Evolutionary conservation across 2,888 invertebrate genomes (phyloP), one percentile per base, ranked within the genome.

Genomic region (Caradrina kadenii): DNA sequence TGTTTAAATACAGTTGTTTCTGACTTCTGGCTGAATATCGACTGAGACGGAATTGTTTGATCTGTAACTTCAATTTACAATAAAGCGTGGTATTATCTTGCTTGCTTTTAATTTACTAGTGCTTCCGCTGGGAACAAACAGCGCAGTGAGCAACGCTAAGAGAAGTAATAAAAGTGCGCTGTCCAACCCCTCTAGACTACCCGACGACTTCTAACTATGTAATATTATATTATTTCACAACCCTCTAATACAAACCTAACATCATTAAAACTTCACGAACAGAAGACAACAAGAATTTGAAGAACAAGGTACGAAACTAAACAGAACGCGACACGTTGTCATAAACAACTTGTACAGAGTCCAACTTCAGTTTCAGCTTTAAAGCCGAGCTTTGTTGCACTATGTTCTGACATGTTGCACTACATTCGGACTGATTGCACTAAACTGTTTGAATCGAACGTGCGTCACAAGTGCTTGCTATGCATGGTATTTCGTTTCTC

Each of bases 261-360:
- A 58, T 17, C 80, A 75, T 78, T 80, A 75, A 74, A 75, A 81
- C 74, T 79, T 56, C n/a, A 22, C 26, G 5, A 60, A 71, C 65
- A 73, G 66, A 75, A 63, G 63, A 79, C 80, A 69, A 70, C 72
- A 60, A 50, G 59, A 76, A 78, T 82, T 84, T 78, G 6, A 73
- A 81, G 69, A 69, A 75, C 75, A 72, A 76, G 78, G 76, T 79
- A 74, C 53, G 63, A 76, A 75, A 82, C 58, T 63, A 31, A 69
- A 70, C 75, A 62, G 54, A 68, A 70, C 62, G 59, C 70, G 83
- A 83, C 83, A 70, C 75, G 76, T 81, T 86, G 84, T 87, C 85
- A 82, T 83, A 80, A 82, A 82, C 84, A 79, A 74, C 79, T 74
- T 82, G 79, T 70, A 63, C 56, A 65, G 49, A 76, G 77, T 65